Base-by-base conservation (phyloP, 2,797 vertebrate species). In the Galago senegalensis region DNA sequence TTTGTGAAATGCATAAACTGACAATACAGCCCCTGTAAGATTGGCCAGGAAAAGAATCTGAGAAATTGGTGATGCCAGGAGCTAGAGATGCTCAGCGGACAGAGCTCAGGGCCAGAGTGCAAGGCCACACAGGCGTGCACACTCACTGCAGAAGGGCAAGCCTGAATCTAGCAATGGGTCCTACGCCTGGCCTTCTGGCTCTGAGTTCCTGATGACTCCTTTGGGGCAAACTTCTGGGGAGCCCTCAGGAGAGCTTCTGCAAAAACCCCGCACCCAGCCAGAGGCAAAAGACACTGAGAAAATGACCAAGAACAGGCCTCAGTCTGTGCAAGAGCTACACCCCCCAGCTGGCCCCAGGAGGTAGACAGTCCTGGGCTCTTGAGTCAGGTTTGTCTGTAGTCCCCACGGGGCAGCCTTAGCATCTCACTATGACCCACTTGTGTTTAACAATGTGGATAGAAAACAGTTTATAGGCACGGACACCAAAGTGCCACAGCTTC, bases 261-360 rank as follows among this genome's bases (percentile, higher is more conserved):
- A 16, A 37, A 58, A 21, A 11, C 12, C 20, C 21, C 2, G 46
- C 5, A 61, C 17, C 10, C 14, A 58, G 49, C 49, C 37, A 63
- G 20, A 40, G 40, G 13, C 25, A 37, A 60, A 56, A 20, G 23
- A 60, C 9, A 61, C 83, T 37, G 46, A 72, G 49, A 72, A 56
- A 60, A 72, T 7, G 25, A 49, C 73, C 73, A 86, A 37, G 21
- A 56, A 40, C 4, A 25, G 34, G 61, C 40, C 25, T 23, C n/a
- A 61, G 58, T 21, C 21, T 40, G 56, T 37, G 3, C 2, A 3
- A 83, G 58, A 65, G n/a, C 31, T 21, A 10, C 0, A 2, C 4
- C 31, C 14, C 40, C 3, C 18, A 56, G 49, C n/a, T 7, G 31
- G 60, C 21, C 23, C 82, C 12, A 5, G 4, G 70, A 65, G 85